Base-by-base conservation (phyloP, 2,888 invertebrate genomes). In the Elmis aenea region DNA sequence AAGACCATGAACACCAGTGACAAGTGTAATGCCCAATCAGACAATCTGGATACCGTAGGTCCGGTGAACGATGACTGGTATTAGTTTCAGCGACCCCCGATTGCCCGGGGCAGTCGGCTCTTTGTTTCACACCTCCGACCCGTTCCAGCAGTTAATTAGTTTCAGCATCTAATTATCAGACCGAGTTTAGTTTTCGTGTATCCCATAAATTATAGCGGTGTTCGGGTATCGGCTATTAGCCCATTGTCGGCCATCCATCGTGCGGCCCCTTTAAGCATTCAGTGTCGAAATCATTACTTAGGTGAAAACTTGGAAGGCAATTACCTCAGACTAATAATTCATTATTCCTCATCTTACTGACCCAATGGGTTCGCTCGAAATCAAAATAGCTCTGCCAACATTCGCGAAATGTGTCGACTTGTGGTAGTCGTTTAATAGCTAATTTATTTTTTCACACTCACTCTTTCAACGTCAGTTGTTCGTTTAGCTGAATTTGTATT, bases 251-350 rank as follows among this genome's bases (percentile, higher is more conserved):
- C 60, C 57, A 57, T 58, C 58, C 53, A 55, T 58, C 52, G 46
- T 51, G 59, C 64, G 63, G 64, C 51, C 59, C 60, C 64, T 67
- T 69, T 66, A 64, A 66, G 59, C 63, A 61, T 68, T 66, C 67
- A 67, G 69, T 68, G 69, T 69, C 68, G 69, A 69, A 69, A 69
- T 67, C 68, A 69, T 69, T 69, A 69, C 67, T 68, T 68, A 69
- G 67, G 67, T 67, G 68, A 67, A 68, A 68, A 68, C 67, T 67
- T 63, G 64, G 65, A 64, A 67, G 65, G 67, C 64, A 66, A 68
- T 69, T 68, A 67, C 65, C 56, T 51, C 47, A 52, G 57, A 53
- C 61, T 56, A 55, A 64, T 68, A 66, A 68, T 64, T 68, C 64
- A 67, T 67, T 64, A 59, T 54, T 51, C 29, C 27, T 38, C 43